Percentiles rank a stretch among this genome's conserved stretches.
phyloP scores from a whole-genome alignment of 2,888 invertebrate genomes.

The Ptychoptera albimana region DNA sequence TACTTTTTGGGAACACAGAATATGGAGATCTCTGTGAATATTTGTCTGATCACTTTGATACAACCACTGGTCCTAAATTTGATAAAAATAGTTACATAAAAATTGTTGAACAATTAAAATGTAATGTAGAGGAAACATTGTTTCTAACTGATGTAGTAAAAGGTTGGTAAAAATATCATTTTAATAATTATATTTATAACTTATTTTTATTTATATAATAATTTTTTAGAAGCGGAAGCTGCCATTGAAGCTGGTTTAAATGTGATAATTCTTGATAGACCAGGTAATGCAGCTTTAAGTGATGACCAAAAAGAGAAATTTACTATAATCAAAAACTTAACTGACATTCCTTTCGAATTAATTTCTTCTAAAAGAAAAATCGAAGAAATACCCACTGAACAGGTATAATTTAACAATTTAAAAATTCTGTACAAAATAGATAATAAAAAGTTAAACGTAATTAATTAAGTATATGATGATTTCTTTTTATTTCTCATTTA shows the following conservation, averaged over 20 bases:
- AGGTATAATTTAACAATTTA: neutral
- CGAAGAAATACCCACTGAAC: neutral
- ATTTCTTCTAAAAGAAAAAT: neutral
- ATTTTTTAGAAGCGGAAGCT: constrained; percentile 72
- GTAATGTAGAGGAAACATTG: constrained; percentile 48
- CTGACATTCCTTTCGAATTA: neutral
- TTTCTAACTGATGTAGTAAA: constrained; percentile 75
- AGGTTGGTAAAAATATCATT: constrained; percentile 35
- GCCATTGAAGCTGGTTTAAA: constrained; percentile 58
- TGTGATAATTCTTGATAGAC: constrained; percentile 53
- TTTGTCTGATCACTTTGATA: constrained; percentile 75
- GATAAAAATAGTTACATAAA: constrained; percentile 61
- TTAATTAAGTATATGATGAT: no score
- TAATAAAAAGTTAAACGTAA: no score
- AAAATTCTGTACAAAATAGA: no score
- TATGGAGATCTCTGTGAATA: constrained; percentile 59
- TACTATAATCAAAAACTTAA: neutral
- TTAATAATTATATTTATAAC: constrained; percentile 3
- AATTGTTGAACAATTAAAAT: constrained; percentile 51
- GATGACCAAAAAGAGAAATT: constrained; percentile 27
- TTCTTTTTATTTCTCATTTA: no score
- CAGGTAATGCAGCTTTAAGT: constrained; percentile 57
- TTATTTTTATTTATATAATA: constrained; percentile 11
- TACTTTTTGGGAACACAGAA: constrained; percentile 61
- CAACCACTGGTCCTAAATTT: constrained; percentile 65